Evolutionary conservation across 2,113 vertebrate species (phyloP).

Genomic region (Eubucco bourcierii): DNA sequence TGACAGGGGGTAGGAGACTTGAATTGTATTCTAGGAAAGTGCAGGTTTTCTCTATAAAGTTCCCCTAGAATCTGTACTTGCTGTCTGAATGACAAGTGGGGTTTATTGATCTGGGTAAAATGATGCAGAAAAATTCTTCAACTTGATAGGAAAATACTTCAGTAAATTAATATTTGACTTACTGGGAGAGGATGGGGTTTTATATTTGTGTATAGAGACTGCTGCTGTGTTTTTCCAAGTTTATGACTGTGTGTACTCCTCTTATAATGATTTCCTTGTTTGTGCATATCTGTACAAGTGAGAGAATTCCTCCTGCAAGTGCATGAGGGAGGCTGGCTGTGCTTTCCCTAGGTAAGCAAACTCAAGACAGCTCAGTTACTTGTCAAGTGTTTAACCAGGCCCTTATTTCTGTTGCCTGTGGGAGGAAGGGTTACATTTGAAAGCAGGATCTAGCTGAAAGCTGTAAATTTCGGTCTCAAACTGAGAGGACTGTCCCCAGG

Average conservation of each 20-base stretch:
- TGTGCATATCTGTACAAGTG: neutral
- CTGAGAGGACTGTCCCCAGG: neutral
- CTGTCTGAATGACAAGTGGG: neutral
- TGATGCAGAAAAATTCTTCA: neutral
- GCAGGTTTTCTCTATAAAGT: neutral
- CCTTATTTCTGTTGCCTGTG: neutral
- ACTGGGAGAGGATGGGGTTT: neutral
- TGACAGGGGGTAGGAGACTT: neutral
- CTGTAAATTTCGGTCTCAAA: neutral
- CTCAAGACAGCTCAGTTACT: neutral
- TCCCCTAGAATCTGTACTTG: neutral
- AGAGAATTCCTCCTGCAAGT: neutral
- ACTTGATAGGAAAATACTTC: neutral
- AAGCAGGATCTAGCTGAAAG: neutral
- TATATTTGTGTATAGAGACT: neutral
- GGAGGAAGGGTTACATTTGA: neutral
- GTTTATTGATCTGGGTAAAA: neutral
- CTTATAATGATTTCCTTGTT: constrained; percentile 24
- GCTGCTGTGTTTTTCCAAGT: constrained; percentile 10
- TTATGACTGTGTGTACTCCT: neutral
- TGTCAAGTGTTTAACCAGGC: neutral
- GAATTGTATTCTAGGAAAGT: neutral
- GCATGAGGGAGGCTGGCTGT: neutral
- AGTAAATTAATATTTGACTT: neutral
- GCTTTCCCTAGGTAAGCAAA: neutral